These are phyloP conservation scores for Porites australiensis DNA, from an alignment of 64 coral and sea anemone genomes.

Conservation along the genomic window DNA sequence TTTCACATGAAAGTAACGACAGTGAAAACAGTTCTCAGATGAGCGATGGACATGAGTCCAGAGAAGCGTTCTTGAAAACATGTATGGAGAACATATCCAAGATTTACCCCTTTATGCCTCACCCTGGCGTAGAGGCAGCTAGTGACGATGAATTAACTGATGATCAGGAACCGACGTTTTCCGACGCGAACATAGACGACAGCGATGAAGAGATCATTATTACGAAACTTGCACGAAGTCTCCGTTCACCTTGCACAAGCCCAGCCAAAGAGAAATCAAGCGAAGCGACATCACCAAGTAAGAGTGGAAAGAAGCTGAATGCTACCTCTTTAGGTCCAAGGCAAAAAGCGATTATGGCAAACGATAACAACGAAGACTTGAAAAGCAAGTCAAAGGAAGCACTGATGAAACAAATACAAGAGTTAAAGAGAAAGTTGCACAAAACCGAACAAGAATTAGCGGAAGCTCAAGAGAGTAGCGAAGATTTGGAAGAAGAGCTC, in stretches of 20 bases:
- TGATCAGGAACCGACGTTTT: constrained; percentile 80
- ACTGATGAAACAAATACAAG: constrained; percentile 59
- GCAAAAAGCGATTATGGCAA: constrained; percentile 10
- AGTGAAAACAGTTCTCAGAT: constrained; percentile 91
- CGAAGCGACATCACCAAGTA: neutral
- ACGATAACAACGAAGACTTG: constrained; percentile 16
- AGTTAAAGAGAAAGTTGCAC: constrained; percentile 64
- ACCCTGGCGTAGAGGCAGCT: constrained; percentile 66
- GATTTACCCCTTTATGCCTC: constrained; percentile 84
- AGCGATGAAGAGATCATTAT: constrained; percentile 97
- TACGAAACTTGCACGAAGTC: constrained; percentile 84
- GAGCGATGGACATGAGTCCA: constrained; percentile 73
- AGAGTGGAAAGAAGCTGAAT: neutral
- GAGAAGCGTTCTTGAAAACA: constrained; percentile 69
- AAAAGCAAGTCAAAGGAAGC: constrained; percentile 23
- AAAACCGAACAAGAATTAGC: constrained; percentile 68
- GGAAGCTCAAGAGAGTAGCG: constrained; percentile 48
- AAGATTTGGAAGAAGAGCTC: constrained; percentile 90
- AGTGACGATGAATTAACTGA: constrained; percentile 84
- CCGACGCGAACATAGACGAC: constrained; percentile 86
- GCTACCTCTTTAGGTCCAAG: neutral
- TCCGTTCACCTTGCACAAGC: constrained; percentile 55
- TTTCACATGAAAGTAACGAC: constrained; percentile 87
- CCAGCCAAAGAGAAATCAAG: neutral
- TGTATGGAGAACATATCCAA: constrained; percentile 89